Conservation (phyloP, 2,888 invertebrate genomes). For the Stenichneumon culpator region DNA sequence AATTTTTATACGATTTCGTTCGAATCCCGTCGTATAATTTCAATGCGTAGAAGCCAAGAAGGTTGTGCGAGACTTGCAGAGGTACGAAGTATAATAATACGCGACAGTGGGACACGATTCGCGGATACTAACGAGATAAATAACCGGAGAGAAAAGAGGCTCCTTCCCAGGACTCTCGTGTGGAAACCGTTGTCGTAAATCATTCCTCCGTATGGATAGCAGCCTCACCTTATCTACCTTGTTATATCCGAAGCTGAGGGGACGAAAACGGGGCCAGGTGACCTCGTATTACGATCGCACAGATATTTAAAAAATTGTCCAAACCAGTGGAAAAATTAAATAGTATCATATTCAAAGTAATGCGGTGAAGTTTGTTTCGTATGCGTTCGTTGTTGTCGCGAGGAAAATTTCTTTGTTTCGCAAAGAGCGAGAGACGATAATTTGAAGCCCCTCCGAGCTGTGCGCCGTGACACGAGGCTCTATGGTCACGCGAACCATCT, state of each 20-base stretch:
- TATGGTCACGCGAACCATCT: slow-evolving; percentile 57
- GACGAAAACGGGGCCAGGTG: slow-evolving; percentile 54
- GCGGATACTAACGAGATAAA: slow-evolving; percentile 37
- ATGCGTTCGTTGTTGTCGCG: background rate
- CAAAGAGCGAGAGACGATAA: slow-evolving; percentile 23
- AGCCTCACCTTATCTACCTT: slow-evolving; percentile 61
- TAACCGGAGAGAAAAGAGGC: slow-evolving; percentile 25
- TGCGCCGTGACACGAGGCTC: slow-evolving; percentile 33
- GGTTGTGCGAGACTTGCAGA: background rate
- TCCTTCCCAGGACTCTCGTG: slow-evolving; percentile 22
- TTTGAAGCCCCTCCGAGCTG: slow-evolving; percentile 28
- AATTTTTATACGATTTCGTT: too few relatives aligned
- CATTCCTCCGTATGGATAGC: slow-evolving; percentile 51
- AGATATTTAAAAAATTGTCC: background rate
- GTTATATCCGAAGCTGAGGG: slow-evolving; percentile 59
- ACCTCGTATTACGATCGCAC: slow-evolving; percentile 48
- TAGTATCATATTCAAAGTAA: background rate
- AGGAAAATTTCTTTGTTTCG: slow-evolving; percentile 18
- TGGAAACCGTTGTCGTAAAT: slow-evolving; percentile 57
- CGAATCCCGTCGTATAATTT: too few relatives aligned
- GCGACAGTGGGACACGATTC: slow-evolving; percentile 37
- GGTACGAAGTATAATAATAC: slow-evolving; percentile 1
- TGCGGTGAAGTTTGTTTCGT: background rate
- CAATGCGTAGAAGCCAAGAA: too few relatives aligned
- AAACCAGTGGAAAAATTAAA: background rate